These are phyloP conservation scores for Trichosurus vulpecula DNA, from an alignment of 2,797 vertebrate genomes.

Conservation along the genomic window DNA sequence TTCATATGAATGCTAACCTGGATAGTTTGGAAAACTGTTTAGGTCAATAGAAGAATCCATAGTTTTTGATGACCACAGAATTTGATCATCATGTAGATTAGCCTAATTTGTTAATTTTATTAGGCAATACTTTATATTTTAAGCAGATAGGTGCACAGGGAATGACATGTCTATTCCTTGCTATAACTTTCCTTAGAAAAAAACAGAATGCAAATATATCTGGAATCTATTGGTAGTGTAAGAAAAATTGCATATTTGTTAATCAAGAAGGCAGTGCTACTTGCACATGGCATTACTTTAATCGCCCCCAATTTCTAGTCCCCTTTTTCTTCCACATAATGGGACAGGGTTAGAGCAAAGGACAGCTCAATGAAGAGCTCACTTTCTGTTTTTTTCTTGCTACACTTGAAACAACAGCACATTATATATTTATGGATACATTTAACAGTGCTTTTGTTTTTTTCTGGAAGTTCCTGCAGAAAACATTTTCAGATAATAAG, in stretches of 20 bases:
- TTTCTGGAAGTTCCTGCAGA: conserved; percentile 72
- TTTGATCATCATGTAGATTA: conserved; percentile 69
- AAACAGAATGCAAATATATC: conserved; percentile 79
- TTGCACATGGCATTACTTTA: conserved; percentile 67
- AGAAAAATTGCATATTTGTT: conserved; percentile 79
- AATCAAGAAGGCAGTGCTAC: conserved; percentile 81
- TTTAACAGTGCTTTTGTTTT: conserved; percentile 72
- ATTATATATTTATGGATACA: conserved; percentile 74
- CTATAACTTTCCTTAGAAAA: conserved; percentile 72
- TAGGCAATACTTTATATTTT: conserved; percentile 21
- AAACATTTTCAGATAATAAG: conserved; percentile 74
- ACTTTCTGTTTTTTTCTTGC: conserved; percentile 65
- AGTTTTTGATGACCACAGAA: conserved; percentile 55
- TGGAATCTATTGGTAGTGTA: conserved; percentile 77
- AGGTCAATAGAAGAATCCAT: conserved; percentile 70
- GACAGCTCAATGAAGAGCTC: conserved; percentile 69
- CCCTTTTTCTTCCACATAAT: neutral
- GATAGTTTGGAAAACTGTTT: conserved; percentile 60
- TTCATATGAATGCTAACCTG: conserved; percentile 77
- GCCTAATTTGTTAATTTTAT: conserved; percentile 67
- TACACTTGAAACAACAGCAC: conserved; percentile 76
- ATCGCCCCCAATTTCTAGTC: conserved; percentile 53
- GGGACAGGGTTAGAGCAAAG: conserved; percentile 26
- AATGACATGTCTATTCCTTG: neutral
- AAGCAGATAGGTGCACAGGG: conserved; percentile 67